These are phyloP conservation scores for Turritopsis dohrnii DNA, from an alignment of 30 jellyfish, hydroid and myxozoan species.

Conservation along the genomic window DNA sequence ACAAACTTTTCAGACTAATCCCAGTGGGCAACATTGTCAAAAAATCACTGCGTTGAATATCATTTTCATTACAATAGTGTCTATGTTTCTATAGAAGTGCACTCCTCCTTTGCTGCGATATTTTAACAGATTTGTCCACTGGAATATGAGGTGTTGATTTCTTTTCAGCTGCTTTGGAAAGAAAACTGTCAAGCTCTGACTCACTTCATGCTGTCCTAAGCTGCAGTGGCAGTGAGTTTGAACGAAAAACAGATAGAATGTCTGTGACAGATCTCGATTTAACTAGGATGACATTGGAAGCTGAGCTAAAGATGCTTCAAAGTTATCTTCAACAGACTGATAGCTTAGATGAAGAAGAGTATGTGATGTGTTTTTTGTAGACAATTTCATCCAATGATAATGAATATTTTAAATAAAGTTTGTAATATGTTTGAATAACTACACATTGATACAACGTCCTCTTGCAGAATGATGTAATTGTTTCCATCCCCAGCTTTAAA, in stretches of 20 bases:
- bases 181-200: background rate
- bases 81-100: too few species aligned
- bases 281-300: conserved; percentile 15
- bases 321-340: conserved; percentile 6
- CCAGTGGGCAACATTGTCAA: too few species aligned
- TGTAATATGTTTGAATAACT: background rate
- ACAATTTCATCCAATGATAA: background rate
- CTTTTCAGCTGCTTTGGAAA: conserved; percentile 1
- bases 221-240: background rate
- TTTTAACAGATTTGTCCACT: too few species aligned
- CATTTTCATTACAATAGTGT: too few species aligned
- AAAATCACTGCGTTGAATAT: too few species aligned
- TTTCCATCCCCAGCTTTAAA: background rate
- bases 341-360: conserved; percentile 18
- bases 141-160: background rate
- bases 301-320: background rate
- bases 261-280: conserved; percentile 22
- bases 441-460: background rate
- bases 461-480: background rate
- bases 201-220: conserved; percentile 5
- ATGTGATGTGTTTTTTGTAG: background rate
- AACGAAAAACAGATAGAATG: conserved; percentile 13
- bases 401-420: too few species aligned
- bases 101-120: too few species aligned
- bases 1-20: too few species aligned